phyloP scores from a whole-genome alignment of 2,797 vertebrate species.

The Sebastes paucispinis region DNA sequence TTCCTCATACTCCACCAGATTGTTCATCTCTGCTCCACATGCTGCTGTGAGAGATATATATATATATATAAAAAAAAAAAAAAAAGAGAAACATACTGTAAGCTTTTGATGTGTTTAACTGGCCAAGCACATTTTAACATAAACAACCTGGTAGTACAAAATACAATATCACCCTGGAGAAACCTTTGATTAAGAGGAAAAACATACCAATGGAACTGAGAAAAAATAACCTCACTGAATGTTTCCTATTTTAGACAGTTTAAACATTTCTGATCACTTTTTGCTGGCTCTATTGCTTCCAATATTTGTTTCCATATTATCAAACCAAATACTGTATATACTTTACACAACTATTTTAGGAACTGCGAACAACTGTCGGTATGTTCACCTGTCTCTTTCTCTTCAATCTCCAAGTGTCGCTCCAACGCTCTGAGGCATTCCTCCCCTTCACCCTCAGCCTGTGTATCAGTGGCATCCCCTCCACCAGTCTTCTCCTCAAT shows the following conservation, averaged over 20 bases:
- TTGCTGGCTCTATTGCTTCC: neutral
- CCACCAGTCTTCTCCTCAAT: conserved; percentile 17
- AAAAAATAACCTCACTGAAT: neutral
- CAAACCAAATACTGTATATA: neutral
- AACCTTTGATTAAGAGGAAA: neutral
- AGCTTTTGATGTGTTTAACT: neutral
- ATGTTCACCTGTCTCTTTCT: conserved; percentile 21
- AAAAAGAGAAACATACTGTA: neutral
- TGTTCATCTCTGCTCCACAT: conserved; percentile 27
- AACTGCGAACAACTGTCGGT: neutral
- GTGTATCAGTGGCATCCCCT: neutral
- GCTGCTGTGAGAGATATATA: neutral
- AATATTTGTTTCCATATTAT: neutral
- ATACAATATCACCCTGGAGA: neutral
- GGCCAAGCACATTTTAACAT: neutral
- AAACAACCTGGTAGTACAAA: neutral
- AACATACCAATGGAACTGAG: neutral
- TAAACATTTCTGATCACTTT: neutral
- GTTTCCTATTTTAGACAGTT: neutral
- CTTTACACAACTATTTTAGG: neutral
- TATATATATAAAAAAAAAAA: neutral
- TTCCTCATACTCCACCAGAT: neutral
- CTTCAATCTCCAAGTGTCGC: neutral
- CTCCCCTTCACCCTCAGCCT: neutral
- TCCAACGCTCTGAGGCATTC: neutral